phyloP scores from a whole-genome alignment of 2,888 invertebrate genomes.

The Agrochola litura region DNA sequence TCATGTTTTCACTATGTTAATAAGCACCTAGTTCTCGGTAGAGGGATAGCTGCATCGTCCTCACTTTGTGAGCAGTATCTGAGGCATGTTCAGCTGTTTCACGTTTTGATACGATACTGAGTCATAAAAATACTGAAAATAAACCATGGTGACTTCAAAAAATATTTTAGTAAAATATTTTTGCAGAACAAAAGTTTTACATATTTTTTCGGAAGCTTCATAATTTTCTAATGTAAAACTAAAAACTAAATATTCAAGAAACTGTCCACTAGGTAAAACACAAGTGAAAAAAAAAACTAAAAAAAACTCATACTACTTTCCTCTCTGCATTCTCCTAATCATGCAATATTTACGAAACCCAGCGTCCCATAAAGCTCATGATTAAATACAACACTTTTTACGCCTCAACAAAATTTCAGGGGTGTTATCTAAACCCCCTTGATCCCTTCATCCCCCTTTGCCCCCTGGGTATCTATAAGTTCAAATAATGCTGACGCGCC shows the following conservation, averaged over 20 bases:
- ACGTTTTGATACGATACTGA: background rate
- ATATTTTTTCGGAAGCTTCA: background rate
- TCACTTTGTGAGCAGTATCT: background rate
- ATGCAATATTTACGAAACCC: constrained; percentile 40
- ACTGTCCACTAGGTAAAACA: too few relatives aligned
- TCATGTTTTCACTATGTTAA: too few relatives aligned
- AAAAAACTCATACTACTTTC: background rate
- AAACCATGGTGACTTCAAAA: background rate
- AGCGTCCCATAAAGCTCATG: constrained; percentile 44
- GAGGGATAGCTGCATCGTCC: too few relatives aligned
- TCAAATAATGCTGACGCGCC: constrained; percentile 59
- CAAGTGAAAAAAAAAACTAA: background rate
- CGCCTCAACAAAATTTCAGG: constrained; percentile 44
- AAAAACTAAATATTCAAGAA: background rate
- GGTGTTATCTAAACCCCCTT: constrained; percentile 44
- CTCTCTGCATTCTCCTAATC: constrained; percentile 18
- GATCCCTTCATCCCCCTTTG: background rate
- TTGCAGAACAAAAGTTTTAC: background rate
- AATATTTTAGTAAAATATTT: too few relatives aligned
- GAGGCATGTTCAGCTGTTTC: background rate
- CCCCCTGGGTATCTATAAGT: constrained; percentile 51
- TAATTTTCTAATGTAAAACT: background rate
- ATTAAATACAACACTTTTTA: constrained; percentile 53
- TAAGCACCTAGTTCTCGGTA: too few relatives aligned
- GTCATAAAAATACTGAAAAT: background rate